Percentiles rank a stretch among this genome's conserved stretches.
Conservation (phyloP, 2,797 vertebrate species). For the Heterohyrax brucei region DNA sequence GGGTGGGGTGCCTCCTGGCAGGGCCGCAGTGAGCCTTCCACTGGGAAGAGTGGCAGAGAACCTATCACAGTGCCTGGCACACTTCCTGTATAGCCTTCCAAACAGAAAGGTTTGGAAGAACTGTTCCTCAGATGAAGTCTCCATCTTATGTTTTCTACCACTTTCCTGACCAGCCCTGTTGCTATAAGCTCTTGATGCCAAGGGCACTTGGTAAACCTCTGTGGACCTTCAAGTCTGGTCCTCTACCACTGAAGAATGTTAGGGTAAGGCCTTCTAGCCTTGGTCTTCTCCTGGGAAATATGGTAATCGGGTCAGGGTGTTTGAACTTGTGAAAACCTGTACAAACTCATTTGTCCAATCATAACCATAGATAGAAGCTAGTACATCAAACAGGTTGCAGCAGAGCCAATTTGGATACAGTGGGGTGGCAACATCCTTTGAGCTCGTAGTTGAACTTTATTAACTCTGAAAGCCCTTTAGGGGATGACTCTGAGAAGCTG, state of each 20-base stretch:
- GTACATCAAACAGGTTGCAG: neutral
- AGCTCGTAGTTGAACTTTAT: neutral
- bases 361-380: neutral
- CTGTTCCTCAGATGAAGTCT: neutral
- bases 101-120: neutral
- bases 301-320: neutral
- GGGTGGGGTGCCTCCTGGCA: neutral
- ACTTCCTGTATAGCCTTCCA: neutral
- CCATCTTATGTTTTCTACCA: fast-evolving
- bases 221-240: neutral
- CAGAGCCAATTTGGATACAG: neutral
- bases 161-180: neutral
- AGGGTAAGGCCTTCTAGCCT: neutral
- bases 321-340: neutral
- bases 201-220: neutral
- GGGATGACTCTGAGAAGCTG: neutral
- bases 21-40: neutral
- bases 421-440: neutral
- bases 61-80: neutral
- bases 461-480: neutral
- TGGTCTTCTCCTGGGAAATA: neutral
- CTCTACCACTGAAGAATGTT: neutral
- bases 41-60: neutral
- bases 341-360: neutral
- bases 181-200: neutral